Evolutionary conservation across 1,140 invertebrate genomes (phyloP).

Genomic region (Musca domestica): DNA sequence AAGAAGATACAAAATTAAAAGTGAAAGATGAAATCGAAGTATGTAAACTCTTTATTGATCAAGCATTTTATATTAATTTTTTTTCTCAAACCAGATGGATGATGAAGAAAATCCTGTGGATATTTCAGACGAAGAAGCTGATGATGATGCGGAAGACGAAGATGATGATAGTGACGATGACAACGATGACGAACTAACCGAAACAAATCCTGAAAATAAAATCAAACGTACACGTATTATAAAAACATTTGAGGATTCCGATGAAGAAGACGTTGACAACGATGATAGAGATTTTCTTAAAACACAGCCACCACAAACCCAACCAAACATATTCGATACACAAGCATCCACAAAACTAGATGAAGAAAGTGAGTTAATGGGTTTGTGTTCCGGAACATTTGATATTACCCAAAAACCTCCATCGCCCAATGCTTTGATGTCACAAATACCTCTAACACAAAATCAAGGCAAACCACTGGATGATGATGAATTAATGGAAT

Average conservation of each 20-base stretch:
- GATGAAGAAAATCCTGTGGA: conserved; percentile 41
- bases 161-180: conserved; percentile 35
- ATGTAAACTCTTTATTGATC: conserved; percentile 11
- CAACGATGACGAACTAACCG: background rate
- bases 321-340: conserved; percentile 41
- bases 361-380: conserved; percentile 56
- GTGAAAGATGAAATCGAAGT: conserved; percentile 29
- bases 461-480: conserved; percentile 17
- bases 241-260: conserved; percentile 43
- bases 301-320: conserved; percentile 41
- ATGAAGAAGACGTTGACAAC: conserved; percentile 34
- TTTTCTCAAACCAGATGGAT: conserved; percentile 33
- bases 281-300: conserved; percentile 48
- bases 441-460: conserved; percentile 46
- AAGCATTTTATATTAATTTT: conserved; percentile 33
- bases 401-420: conserved; percentile 29
- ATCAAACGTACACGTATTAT: conserved; percentile 42
- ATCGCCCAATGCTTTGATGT: conserved; percentile 32
- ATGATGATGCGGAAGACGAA: conserved; percentile 34
- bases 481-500: conserved; percentile 44
- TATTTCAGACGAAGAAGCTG: conserved; percentile 30
- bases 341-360: conserved; percentile 41
- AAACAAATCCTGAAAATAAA: conserved; percentile 3
- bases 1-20: conserved; percentile 46
- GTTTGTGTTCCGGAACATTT: conserved; percentile 59